phyloP scores from a whole-genome alignment of 2,113 vertebrate species.

The Neotoma lepida region DNA sequence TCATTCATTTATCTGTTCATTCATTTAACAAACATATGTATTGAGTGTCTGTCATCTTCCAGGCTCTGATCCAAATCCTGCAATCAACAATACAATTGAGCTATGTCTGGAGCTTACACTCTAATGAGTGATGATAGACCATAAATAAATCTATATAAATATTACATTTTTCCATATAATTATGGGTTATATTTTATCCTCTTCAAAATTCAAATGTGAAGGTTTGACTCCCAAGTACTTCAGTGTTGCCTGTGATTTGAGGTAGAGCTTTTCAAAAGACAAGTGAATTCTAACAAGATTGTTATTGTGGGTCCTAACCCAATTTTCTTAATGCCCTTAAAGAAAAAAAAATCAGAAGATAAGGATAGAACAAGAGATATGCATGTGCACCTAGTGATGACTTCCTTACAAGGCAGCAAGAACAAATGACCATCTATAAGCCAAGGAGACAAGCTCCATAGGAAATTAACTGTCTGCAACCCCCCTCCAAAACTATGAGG shows the following conservation, averaged over 20 bases:
- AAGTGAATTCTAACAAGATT: neutral
- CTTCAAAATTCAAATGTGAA: neutral
- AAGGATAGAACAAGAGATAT: too few relatives aligned
- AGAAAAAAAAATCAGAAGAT: neutral
- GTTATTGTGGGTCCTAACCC: neutral
- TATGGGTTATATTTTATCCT: neutral
- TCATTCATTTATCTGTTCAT: conserved; percentile 21
- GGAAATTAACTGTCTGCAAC: neutral
- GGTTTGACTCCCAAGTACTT: neutral
- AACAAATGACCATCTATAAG: neutral
- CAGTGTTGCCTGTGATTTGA: neutral
- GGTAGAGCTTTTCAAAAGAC: neutral
- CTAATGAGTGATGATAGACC: neutral
- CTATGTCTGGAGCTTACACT: neutral
- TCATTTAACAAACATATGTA: conserved; percentile 14
- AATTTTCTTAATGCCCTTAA: neutral
- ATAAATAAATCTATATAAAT: neutral
- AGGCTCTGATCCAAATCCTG: neutral
- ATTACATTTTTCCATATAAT: neutral
- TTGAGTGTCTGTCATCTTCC: neutral
- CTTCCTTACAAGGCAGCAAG: neutral
- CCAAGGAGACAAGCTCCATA: neutral
- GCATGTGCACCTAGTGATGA: neutral
- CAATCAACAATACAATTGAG: neutral
- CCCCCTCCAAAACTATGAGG: neutral